Conservation (phyloP, 2,888 invertebrate species). For the Ecliptopera silaceata region DNA sequence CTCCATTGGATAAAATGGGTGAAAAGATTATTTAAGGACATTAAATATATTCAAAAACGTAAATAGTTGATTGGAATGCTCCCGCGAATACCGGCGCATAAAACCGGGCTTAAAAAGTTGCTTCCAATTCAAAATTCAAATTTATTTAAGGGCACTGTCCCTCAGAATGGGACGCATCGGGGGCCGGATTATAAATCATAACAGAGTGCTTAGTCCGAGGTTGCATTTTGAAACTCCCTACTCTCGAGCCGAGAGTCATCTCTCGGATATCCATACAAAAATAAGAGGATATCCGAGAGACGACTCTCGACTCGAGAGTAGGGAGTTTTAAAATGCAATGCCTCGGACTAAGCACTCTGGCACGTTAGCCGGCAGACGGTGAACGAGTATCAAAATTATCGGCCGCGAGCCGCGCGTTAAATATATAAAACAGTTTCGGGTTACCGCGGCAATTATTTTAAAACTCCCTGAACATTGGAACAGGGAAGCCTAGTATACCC, state of each 20-base stretch:
- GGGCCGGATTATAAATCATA: slow-evolving; percentile 80
- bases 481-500: no score
- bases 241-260: no score
- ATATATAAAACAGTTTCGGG: slow-evolving; percentile 77
- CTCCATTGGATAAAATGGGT: no score
- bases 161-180: slow-evolving; percentile 70
- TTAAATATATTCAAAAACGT: not conserved
- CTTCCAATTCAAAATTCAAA: slow-evolving; percentile 76
- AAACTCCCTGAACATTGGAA: no score
- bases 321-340: no score
- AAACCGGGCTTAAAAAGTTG: slow-evolving; percentile 70
- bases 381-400: slow-evolving; percentile 74
- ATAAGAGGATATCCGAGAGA: no score
- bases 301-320: no score
- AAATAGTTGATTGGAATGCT: slow-evolving; percentile 16
- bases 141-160: slow-evolving; percentile 73
- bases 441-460: slow-evolving; percentile 73
- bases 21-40: not conserved
- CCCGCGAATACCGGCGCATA: slow-evolving; percentile 46
- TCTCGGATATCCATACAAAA: no score
- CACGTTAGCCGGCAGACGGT: slow-evolving; percentile 68
- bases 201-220: no score
- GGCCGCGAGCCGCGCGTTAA: slow-evolving; percentile 67
- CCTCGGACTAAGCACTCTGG: no score
- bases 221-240: no score